Conservation (phyloP, 2,888 invertebrate species). For the Rutpela maculata region DNA sequence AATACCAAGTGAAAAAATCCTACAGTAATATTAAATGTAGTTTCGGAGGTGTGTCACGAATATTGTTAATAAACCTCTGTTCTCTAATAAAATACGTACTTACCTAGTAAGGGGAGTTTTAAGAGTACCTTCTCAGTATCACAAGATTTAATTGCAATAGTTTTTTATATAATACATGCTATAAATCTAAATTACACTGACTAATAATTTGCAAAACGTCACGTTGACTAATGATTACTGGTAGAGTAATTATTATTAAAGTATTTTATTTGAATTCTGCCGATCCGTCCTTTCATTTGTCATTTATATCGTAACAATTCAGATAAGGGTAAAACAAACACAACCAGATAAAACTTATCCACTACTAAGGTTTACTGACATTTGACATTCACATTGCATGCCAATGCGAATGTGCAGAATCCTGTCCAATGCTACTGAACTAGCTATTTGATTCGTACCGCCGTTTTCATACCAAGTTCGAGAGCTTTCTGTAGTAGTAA, state of each 20-base stretch:
- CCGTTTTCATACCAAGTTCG: not conserved
- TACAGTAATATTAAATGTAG: not conserved
- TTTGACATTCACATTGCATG: conserved; percentile 13
- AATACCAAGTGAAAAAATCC: not conserved
- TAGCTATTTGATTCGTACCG: not conserved
- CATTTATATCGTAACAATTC: conserved; percentile 9
- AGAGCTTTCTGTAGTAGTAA: not conserved
- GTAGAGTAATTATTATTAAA: not conserved
- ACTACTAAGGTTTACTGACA: conserved; percentile 34
- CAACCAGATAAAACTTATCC: conserved; percentile 26
- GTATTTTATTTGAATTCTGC: conserved; percentile 11
- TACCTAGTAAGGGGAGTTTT: not conserved
- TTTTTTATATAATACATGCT: not conserved
- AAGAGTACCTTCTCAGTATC: not conserved
- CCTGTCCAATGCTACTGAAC: not conserved
- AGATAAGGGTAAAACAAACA: conserved; percentile 35
- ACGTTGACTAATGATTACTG: not conserved
- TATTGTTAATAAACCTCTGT: not conserved
- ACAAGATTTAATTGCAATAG: not conserved
- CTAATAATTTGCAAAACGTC: not conserved
- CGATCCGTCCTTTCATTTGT: not conserved
- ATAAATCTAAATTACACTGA: not conserved
- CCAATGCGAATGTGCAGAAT: not conserved
- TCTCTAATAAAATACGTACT: not conserved
- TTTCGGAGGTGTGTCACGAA: not conserved